Conservation (phyloP, 1,140 invertebrate species). For the Drosophila tristis region DNA sequence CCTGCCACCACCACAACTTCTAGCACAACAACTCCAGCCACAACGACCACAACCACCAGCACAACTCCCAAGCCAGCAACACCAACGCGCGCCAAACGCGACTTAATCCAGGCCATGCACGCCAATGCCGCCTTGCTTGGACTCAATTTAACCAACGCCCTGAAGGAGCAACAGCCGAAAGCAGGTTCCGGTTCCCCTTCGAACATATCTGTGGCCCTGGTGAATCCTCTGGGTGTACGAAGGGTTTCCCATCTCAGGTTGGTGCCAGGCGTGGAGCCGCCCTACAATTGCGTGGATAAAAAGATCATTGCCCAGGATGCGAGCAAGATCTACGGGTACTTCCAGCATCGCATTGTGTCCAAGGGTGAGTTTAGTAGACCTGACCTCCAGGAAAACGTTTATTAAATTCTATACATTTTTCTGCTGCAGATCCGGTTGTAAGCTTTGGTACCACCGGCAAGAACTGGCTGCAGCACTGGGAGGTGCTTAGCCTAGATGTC, state of each 20-base stretch:
- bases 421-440: conserved; percentile 87
- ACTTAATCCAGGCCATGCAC: conserved; percentile 67
- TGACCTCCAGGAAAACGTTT: not conserved
- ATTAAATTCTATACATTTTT: not conserved
- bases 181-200: not conserved
- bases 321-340: conserved; percentile 90
- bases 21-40: conserved; percentile 32
- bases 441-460: conserved; percentile 88
- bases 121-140: conserved; percentile 64
- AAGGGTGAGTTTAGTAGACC: conserved; percentile 85
- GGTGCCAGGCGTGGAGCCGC: conserved; percentile 75
- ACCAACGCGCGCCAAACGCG: conserved; percentile 57
- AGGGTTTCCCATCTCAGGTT: conserved; percentile 15
- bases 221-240: conserved; percentile 64
- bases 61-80: conserved; percentile 46
- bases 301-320: conserved; percentile 87
- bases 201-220: conserved; percentile 53
- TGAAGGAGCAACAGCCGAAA: conserved; percentile 60
- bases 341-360: conserved; percentile 86
- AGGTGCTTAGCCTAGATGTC: conserved; percentile 89
- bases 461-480: conserved; percentile 92
- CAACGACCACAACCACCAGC: conserved; percentile 46
- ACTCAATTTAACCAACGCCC: conserved; percentile 59
- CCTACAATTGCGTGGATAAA: conserved; percentile 87
- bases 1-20: conserved; percentile 52